Percentiles rank a stretch among this genome's conserved stretches.
Conservation (phyloP, 1,140 invertebrate species). For the Mizuhopecten yessoensis region DNA sequence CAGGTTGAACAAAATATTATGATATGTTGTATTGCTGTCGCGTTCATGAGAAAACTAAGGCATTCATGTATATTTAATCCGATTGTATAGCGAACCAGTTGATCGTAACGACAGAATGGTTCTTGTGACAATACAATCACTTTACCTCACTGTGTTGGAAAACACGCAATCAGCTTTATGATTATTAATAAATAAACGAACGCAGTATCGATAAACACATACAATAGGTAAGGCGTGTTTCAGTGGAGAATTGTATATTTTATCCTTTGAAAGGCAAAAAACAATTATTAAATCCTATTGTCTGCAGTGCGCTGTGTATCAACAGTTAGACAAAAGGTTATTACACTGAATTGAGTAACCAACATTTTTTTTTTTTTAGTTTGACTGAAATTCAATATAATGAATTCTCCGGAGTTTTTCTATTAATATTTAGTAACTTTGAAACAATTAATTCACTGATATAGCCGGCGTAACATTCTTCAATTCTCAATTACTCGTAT, state of each 20-base stretch:
- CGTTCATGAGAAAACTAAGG: background rate
- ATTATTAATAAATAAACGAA: conserved; percentile 18
- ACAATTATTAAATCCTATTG: conserved; percentile 26
- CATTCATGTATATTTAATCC: conserved; percentile 10
- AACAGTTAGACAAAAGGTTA: background rate
- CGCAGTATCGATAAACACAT: background rate
- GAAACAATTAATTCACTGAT: background rate
- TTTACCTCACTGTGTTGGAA: background rate
- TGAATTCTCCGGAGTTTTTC: background rate
- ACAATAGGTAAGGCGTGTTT: background rate
- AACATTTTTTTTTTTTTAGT: background rate
- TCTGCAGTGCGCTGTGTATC: background rate
- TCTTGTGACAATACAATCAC: background rate
- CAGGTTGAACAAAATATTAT: conserved; percentile 7
- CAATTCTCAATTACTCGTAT: too few relatives aligned
- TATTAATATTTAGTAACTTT: background rate
- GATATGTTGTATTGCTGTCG: background rate
- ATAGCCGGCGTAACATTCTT: too few relatives aligned
- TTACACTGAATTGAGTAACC: background rate
- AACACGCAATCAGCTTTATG: conserved; percentile 14
- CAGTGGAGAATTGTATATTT: background rate
- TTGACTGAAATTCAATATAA: background rate
- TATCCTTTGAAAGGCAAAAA: conserved; percentile 4
- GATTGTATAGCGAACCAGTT: conserved; percentile 16
- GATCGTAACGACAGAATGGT: background rate